phyloP scores from a whole-genome alignment of 2,113 vertebrate species.

The Sardina pilchardus region DNA sequence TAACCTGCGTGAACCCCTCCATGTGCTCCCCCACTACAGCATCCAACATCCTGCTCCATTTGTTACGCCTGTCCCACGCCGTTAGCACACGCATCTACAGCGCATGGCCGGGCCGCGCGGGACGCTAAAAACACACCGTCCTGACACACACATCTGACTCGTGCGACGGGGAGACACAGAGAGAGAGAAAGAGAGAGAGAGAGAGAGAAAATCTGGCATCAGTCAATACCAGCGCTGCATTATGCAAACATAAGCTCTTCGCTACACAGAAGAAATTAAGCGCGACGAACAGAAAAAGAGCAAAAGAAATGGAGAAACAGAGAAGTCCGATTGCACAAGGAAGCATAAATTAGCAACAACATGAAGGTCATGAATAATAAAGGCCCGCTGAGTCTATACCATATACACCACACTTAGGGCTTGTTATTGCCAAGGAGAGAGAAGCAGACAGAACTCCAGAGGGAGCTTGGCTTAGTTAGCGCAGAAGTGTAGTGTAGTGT shows the following conservation, averaged over 20 bases:
- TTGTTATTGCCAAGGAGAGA: background rate
- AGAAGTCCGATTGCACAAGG: background rate
- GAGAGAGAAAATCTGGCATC: conserved; percentile 14
- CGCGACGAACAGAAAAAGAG: conserved; percentile 21
- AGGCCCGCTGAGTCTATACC: conserved; percentile 51
- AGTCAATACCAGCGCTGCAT: conserved; percentile 33
- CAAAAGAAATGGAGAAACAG: background rate
- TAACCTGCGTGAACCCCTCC: background rate
- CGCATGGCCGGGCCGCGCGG: background rate
- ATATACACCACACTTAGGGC: background rate
- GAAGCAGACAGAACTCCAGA: background rate
- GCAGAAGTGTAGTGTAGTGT: background rate
- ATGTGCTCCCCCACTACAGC: background rate
- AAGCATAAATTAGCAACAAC: conserved; percentile 67
- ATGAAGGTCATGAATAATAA: conserved; percentile 75
- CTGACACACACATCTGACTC: conserved; percentile 23
- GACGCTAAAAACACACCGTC: background rate
- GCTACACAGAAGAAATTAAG: conserved; percentile 16
- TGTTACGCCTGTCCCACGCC: background rate
- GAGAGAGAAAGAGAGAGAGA: too few species aligned
- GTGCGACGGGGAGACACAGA: background rate
- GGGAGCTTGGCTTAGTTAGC: background rate
- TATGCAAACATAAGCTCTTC: conserved; percentile 32
- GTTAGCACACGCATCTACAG: background rate
- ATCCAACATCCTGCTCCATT: background rate